phyloP scores from a whole-genome alignment of 2,113 vertebrate species.

The Grallaria varia region DNA sequence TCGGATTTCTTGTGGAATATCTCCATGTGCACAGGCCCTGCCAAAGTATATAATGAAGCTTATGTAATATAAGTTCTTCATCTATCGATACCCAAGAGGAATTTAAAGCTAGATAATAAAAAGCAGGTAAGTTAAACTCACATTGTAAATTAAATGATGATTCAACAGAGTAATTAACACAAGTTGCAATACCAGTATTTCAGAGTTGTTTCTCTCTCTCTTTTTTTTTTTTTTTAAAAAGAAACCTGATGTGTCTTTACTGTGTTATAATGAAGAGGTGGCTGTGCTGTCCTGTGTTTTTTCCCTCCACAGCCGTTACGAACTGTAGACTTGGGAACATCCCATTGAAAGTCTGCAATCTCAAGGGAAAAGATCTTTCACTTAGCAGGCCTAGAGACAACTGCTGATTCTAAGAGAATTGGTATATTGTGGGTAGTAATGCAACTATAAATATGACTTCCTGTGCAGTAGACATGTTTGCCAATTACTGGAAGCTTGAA shows the following conservation, averaged over 20 bases:
- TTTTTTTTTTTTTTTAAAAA: neutral
- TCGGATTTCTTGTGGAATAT: neutral
- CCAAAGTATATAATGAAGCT: neutral
- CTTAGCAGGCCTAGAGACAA: constrained; percentile 12
- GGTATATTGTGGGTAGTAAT: constrained; percentile 42
- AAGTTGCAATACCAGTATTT: neutral
- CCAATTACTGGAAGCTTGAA: constrained; percentile 36
- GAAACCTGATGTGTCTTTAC: neutral
- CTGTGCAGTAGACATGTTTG: constrained; percentile 44
- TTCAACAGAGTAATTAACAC: neutral
- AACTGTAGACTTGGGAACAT: neutral
- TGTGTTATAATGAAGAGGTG: neutral
- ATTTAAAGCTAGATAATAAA: neutral
- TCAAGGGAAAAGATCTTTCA: neutral
- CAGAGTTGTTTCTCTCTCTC: neutral
- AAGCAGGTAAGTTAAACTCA: neutral
- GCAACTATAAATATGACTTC: constrained; percentile 63
- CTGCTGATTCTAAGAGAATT: constrained; percentile 39
- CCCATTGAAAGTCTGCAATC: neutral
- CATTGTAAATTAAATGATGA: neutral
- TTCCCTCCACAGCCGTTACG: neutral
- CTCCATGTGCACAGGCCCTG: neutral
- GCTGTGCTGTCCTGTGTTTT: neutral
- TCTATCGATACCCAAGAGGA: neutral
- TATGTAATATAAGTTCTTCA: neutral